Evolutionary conservation across 1,140 invertebrate genomes (phyloP), one percentile per base, ranked within the genome.

Genomic region (Drosophila ercepeae): DNA sequence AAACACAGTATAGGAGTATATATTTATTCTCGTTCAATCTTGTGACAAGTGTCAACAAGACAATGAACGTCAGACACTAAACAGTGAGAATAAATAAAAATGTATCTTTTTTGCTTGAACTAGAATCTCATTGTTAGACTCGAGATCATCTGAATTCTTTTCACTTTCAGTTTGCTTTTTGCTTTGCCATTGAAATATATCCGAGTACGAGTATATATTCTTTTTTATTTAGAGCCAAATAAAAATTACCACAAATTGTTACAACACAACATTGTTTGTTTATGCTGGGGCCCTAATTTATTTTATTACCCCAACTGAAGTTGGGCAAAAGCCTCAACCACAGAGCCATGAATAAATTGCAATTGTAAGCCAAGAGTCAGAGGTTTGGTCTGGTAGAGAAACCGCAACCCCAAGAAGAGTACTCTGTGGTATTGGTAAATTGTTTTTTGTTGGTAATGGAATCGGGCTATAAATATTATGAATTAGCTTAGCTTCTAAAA

Each of bases 11-110:
- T n/a, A n/a, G n/a, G n/a, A 54, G 60, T 55, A 67, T 55, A 67
- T 72, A 84, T 71, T 54, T 74, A 34, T 74, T 75, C 34, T 48
- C 49, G 58, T 76, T 73, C 45, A 61, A 65, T 81, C 75, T 79
- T 73, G 76, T 86, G 79, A 84, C 67, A 86, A 64, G 50, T 73
- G 63, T 69, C 54, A 58, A 68, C 52, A 58, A 44, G 42, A 71
- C 53, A 54, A 60, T 67, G 45, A 54, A 27, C 72, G 55, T 63
- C 69, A 63, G 70, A 46, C 49, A 42, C 55, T 49, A 34, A 52
- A 53, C 44, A 54, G 45, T 46, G 58, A 36, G 36, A 55, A 68
- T 36, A 57, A 63, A 71, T 55, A 74, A 19, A 45, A 81, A 59
- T 51, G 39, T 57, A 60, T 59, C 48, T 64, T 49, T 49, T 53